Evolutionary conservation across 2,113 vertebrate species (phyloP), one percentile per base, ranked within the genome.

Genomic region (Vulpes vulpes): DNA sequence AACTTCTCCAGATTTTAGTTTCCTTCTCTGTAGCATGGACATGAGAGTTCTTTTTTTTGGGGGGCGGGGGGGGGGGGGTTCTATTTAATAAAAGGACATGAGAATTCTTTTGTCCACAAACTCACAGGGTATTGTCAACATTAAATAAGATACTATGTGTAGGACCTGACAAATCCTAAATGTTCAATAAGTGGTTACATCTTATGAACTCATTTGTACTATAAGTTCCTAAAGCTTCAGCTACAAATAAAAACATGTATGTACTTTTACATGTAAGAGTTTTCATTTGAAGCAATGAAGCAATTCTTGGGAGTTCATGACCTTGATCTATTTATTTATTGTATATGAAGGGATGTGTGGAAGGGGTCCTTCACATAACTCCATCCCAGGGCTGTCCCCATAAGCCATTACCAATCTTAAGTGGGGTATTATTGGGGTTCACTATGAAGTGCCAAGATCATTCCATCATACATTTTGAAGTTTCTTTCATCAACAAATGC

Each of bases 401-500:
- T 12, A 11, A 23, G 11, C 35, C 25, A 20, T 16, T 80, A 78
- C 12, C 27, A 38, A 65, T 65, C 49, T 82, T 49, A 35, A 87
- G 35, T 11, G 12, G 43, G 43, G 62, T 74, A 67, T 5, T 19
- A 25, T 19, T 55, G 27, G 62, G 22, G 55, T 73, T 32, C 17
- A 55, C 43, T 22, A 19, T 20, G 67, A 69, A 76, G 27, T 19
- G 23, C 53, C 69, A 81, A 81, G 57, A n/a, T 49, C 49, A 11
- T 74, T 27, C 57, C 55, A 3, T 85, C 49, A 79, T 43, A 89
- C n/a, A 19, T 57, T n/a, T 32, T 27, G 23, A 90, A 89, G 71
- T 55, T 82, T 35, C 27, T 89, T 95, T 74, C 65, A 43, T 32
- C 69, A 90, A 94, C 51, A 78, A 89, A 69, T 76, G 60, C 62